These are phyloP conservation scores for Tetragonisca angustula DNA, from an alignment of 2,888 invertebrate species.

Conservation along the genomic window DNA sequence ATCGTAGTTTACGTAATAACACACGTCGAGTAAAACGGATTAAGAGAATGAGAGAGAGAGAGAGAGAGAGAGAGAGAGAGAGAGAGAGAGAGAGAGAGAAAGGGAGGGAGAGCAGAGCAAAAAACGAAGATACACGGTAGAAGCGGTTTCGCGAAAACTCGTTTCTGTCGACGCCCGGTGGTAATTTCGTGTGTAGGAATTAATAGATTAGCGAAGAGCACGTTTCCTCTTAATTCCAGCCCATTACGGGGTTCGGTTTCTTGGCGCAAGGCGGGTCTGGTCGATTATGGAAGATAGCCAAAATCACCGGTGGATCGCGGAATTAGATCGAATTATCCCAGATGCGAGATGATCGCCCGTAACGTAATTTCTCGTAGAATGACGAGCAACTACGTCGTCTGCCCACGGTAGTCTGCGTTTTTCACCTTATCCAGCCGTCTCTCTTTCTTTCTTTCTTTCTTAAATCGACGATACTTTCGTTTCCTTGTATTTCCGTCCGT, in stretches of 20 bases:
- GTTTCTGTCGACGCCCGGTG: constrained; percentile 77
- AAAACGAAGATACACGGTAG: not conserved
- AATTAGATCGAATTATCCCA: constrained; percentile 80
- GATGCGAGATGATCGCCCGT: constrained; percentile 57
- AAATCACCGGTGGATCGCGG: constrained; percentile 79
- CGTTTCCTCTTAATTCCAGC: constrained; percentile 82
- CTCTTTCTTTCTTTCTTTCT: not conserved
- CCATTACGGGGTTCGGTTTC: constrained; percentile 76
- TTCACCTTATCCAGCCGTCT: not conserved
- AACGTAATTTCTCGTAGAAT: constrained; percentile 63
- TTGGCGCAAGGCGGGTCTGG: constrained; percentile 75
- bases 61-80: not conserved
- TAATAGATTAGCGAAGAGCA: constrained; percentile 83
- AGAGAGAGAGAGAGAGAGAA: not conserved
- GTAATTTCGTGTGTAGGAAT: constrained; percentile 78
- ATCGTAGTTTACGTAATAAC: constrained; percentile 18
- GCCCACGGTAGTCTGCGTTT: constrained; percentile 3
- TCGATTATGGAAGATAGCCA: constrained; percentile 79
- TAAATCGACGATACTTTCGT: not conserved
- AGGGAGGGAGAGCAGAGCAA: not conserved
- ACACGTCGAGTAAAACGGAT: constrained; percentile 5
- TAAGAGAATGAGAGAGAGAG: not conserved
- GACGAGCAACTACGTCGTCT: constrained; percentile 22
- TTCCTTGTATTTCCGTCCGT: not conserved
- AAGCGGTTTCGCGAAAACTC: constrained; percentile 72